Percentiles rank a stretch among this genome's conserved stretches.
Conservation (phyloP, 1,140 invertebrate species). For the Heliconius hewitsoni region DNA sequence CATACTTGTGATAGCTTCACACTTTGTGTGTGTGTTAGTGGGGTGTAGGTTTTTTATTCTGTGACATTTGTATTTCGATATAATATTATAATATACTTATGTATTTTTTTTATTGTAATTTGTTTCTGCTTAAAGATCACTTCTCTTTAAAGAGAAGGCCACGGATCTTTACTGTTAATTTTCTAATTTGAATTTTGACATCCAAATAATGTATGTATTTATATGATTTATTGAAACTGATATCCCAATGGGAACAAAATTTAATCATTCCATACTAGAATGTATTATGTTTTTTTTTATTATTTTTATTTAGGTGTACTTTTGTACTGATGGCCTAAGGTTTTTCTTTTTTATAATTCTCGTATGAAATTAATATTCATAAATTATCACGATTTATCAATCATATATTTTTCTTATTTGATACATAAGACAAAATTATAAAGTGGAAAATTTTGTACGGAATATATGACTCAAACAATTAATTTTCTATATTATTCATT, state of each 20-base stretch:
- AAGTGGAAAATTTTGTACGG: too few species aligned
- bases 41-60: neutral
- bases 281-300: neutral
- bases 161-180: neutral
- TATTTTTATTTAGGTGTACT: slow-evolving; percentile 5
- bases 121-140: neutral
- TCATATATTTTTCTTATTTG: too few species aligned
- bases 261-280: slow-evolving; percentile 22
- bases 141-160: neutral
- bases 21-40: slow-evolving; percentile 1
- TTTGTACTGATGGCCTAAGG: slow-evolving; percentile 25
- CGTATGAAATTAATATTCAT: slow-evolving; percentile 1
- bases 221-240: neutral
- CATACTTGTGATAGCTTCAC: slow-evolving; percentile 20
- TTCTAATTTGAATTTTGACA: neutral
- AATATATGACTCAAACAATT: too few species aligned
- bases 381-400: too few species aligned
- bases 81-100: neutral
- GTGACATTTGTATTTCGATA: neutral
- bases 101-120: neutral
- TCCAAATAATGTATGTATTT: neutral
- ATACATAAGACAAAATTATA: too few species aligned
- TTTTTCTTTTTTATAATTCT: slow-evolving; percentile 21
- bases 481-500: too few species aligned
- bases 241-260: slow-evolving; percentile 25